Percentiles rank a stretch among this genome's conserved stretches.
These are phyloP conservation scores for Microcebus tavaratra DNA, from an alignment of 2,113 vertebrate genomes.

Conservation along the genomic window DNA sequence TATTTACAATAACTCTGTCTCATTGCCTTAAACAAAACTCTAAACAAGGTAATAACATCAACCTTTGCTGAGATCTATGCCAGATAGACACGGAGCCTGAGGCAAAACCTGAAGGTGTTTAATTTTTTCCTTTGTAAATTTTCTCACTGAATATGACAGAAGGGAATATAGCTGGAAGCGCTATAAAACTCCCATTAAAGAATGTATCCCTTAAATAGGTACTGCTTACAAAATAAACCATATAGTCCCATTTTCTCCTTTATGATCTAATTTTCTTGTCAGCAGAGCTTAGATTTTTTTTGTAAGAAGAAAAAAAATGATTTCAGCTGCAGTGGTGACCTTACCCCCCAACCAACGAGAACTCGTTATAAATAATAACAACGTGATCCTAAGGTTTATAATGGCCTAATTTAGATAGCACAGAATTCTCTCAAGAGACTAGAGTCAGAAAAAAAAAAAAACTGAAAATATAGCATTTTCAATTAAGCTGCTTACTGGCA, in stretches of 20 bases:
- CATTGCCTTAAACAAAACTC: conserved; percentile 48
- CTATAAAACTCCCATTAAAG: conserved; percentile 34
- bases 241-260: conserved; percentile 43
- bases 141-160: conserved; percentile 46
- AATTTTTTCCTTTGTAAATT: conserved; percentile 53
- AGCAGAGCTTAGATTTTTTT: background rate
- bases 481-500: background rate
- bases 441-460: background rate
- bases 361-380: conserved; percentile 48
- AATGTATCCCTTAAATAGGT: conserved; percentile 46
- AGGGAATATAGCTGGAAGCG: background rate
- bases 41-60: conserved; percentile 32
- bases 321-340: background rate
- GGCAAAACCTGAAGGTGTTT: conserved; percentile 56
- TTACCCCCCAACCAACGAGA: background rate
- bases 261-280: conserved; percentile 62
- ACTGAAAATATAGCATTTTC: background rate
- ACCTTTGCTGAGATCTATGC: conserved; percentile 39
- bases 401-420: conserved; percentile 32
- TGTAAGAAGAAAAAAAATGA: background rate
- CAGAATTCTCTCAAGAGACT: conserved; percentile 43
- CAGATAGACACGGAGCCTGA: conserved; percentile 8
- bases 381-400: background rate
- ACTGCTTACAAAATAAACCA: conserved; percentile 52
- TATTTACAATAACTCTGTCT: conserved; percentile 15